phyloP scores from a whole-genome alignment of 2,888 invertebrate genomes.

The Dexiosoma caninum region DNA sequence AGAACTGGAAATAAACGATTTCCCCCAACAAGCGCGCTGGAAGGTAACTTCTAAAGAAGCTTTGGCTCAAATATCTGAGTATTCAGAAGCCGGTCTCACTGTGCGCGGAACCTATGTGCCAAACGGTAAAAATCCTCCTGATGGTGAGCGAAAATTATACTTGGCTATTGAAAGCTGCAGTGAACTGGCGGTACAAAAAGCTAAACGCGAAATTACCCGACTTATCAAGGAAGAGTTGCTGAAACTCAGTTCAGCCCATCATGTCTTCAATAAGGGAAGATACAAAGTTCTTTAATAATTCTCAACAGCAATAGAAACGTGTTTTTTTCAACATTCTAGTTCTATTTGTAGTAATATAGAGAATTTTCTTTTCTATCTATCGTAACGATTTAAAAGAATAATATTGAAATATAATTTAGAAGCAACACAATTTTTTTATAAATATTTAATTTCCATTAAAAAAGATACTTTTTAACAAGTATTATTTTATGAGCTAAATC shows the following conservation, averaged over 20 bases:
- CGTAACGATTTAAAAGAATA: slow-evolving; percentile 46
- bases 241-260: slow-evolving; percentile 91
- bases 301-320: neutral
- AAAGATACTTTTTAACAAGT: too few species aligned
- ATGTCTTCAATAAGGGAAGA: slow-evolving; percentile 92
- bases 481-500: too few species aligned
- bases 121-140: slow-evolving; percentile 91
- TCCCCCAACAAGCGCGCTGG: slow-evolving; percentile 99
- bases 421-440: too few species aligned
- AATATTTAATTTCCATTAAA: too few species aligned
- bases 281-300: slow-evolving; percentile 90
- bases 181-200: slow-evolving; percentile 96
- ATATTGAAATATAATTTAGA: slow-evolving; percentile 11
- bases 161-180: slow-evolving; percentile 99
- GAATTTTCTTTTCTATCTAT: slow-evolving; percentile 38
- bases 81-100: slow-evolving; percentile 98
- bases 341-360: slow-evolving; percentile 37
- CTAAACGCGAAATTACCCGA: slow-evolving; percentile 97
- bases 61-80: slow-evolving; percentile 97
- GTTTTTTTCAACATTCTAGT: slow-evolving; percentile 5
- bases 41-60: slow-evolving; percentile 99
- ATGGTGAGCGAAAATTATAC: slow-evolving; percentile 96
- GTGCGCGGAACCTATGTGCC: slow-evolving; percentile 98
- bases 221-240: slow-evolving; percentile 98
- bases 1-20: slow-evolving; percentile 99